Conservation (phyloP, 92 coral and sea anemone genomes). For the Heteractis magnifica region DNA sequence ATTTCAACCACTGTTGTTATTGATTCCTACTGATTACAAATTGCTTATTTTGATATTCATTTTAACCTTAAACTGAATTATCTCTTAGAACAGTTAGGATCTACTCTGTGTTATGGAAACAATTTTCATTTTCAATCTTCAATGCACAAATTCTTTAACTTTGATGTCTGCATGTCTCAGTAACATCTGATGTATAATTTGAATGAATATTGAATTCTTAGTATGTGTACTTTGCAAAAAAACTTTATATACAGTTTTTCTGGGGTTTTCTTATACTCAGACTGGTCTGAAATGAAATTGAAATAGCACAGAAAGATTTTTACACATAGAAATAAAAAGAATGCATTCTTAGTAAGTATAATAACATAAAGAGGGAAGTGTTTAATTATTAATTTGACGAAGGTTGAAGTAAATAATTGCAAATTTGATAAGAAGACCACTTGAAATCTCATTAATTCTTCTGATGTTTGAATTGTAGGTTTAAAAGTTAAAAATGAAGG, state of each 20-base stretch:
- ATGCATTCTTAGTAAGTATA: neutral
- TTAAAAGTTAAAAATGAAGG: neutral
- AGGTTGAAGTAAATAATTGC: conserved; percentile 30
- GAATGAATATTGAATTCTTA: too few species aligned
- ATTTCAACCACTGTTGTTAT: too few species aligned
- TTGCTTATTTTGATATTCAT: too few species aligned
- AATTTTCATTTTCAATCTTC: too few species aligned
- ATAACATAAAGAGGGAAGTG: conserved; percentile 8
- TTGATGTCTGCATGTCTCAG: too few species aligned
- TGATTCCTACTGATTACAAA: too few species aligned
- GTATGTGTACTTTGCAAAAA: neutral
- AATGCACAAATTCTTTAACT: too few species aligned
- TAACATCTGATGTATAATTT: too few species aligned
- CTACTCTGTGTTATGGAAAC: too few species aligned
- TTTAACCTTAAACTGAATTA: too few species aligned
- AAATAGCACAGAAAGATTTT: neutral
- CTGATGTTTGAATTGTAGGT: neutral
- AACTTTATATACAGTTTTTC: neutral
- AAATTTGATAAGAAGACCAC: conserved; percentile 25
- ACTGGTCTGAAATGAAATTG: neutral
- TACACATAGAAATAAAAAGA: neutral
- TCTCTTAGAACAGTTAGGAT: too few species aligned
- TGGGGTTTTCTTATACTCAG: neutral
- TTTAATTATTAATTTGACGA: conserved; percentile 17
- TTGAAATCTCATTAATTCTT: neutral